Percentiles rank a stretch among this genome's conserved stretches.
Conservation (phyloP, 2,113 vertebrate species). For the Xiphophorus hellerii region DNA sequence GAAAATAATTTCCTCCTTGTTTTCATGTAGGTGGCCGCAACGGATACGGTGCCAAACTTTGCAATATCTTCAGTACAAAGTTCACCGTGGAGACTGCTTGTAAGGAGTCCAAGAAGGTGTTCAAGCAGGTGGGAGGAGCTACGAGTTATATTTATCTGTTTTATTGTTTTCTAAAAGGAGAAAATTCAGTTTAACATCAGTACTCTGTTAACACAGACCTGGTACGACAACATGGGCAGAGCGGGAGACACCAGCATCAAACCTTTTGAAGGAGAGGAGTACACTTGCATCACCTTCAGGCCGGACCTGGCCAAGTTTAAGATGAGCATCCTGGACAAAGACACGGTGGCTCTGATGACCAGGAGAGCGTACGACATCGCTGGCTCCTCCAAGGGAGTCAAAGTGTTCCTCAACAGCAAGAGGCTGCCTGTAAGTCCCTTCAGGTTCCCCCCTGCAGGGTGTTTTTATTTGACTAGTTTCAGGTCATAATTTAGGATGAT, state of each 20-base stretch:
- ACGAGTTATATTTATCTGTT: not conserved
- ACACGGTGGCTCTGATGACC: constrained; percentile 95
- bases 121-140: constrained; percentile 86
- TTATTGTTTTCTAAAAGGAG: not conserved
- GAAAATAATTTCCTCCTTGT: not conserved
- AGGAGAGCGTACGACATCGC: constrained; percentile 95
- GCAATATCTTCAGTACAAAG: constrained; percentile 97
- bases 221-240: constrained; percentile 93
- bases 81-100: constrained; percentile 98
- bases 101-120: constrained; percentile 87
- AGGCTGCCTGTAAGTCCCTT: constrained; percentile 87
- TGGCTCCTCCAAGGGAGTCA: constrained; percentile 88
- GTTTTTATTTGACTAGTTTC: no score
- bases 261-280: constrained; percentile 89
- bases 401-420: constrained; percentile 92
- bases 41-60: constrained; percentile 98
- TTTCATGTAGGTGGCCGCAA: constrained; percentile 90
- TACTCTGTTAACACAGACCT: constrained; percentile 80
- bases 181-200: not conserved
- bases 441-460: no score
- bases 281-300: constrained; percentile 93
- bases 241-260: constrained; percentile 86
- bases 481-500: no score
- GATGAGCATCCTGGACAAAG: constrained; percentile 91
- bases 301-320: constrained; percentile 97